Evolutionary conservation across 2,888 invertebrate genomes (phyloP), one percentile per base, ranked within the genome.

Genomic region (Leptopilina syphax): DNA sequence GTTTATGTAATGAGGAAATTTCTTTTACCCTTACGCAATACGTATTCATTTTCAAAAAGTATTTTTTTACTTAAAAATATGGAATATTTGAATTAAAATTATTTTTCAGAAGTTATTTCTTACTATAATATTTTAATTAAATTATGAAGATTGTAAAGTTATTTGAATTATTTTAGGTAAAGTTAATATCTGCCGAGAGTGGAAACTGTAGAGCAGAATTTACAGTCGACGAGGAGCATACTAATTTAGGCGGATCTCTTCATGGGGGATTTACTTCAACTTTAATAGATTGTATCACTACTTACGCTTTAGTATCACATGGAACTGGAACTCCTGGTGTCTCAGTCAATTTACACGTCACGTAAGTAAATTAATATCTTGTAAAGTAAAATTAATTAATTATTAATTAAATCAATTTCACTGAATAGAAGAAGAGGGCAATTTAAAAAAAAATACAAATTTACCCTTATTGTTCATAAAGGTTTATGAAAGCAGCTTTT

Each of bases 231-330:
- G 93, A 95, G 4, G 96, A 96, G 84, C 96, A 97, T 89, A 92
- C 96, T 1, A 98, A 98, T 92, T 92, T 93, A 13, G 90, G 93
- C 54, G 97, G 97, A 0, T 94, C 95, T 0, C 91, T 98, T 5
- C 98, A 98, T 89, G 98, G 98, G 2, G 98, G 97, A 7, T 95
- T 97, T 86, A 96, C 96, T 4, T 96, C 96, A 3, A 96, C 96
- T 0, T 90, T 98, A 10, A 95, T 97, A 0, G 96, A 97, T 89
- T 93, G 93, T 78, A 91, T 98, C 34, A 97, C 98, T 0, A 96
- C 96, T 0, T 95, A 95, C 89, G 98, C 97, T 0, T 91, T 98
- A 1, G 94, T 96, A 89, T 95, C 96, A 0, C 94, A 94, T 86
- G 94, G 93, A n/a, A 92, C 93, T 77, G 93, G 93, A 4, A 93